A percentile compares a stretch with the other conserved stretches of the same genome.
These are phyloP conservation scores for Galerucella pusilla DNA, from an alignment of 2,888 invertebrate species.

Conservation along the genomic window DNA sequence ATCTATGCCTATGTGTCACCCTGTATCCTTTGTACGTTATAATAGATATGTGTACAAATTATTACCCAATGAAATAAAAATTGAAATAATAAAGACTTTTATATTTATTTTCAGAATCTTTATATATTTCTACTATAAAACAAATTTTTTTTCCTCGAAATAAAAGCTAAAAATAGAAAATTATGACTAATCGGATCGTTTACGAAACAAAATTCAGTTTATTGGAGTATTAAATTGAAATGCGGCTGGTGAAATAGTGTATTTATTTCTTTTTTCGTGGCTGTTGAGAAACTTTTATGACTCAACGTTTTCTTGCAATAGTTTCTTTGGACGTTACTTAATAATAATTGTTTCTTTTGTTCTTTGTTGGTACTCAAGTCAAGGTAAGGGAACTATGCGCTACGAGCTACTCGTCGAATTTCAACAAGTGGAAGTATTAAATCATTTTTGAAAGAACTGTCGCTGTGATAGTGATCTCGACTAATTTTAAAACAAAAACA, in stretches of 20 bases:
- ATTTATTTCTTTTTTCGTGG: slow-evolving; percentile 26
- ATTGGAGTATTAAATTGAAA: slow-evolving; percentile 17
- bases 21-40: slow-evolving; percentile 7
- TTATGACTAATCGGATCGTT: slow-evolving; percentile 32
- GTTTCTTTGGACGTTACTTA: slow-evolving; percentile 13
- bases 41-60: too few species aligned
- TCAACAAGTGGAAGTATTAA: slow-evolving; percentile 1
- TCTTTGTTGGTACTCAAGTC: slow-evolving; percentile 19
- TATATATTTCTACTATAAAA: slow-evolving; percentile 25
- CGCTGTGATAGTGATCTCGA: neutral
- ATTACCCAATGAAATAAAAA: too few species aligned
- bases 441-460: neutral
- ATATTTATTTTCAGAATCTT: slow-evolving; percentile 21
- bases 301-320: slow-evolving; percentile 29
- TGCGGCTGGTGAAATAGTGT: slow-evolving; percentile 24
- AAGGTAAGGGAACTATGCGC: slow-evolving; percentile 30
- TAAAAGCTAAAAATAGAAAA: slow-evolving; percentile 35
- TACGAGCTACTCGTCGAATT: neutral
- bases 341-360: slow-evolving; percentile 29
- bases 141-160: slow-evolving; percentile 25
- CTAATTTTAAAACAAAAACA: neutral
- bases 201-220: slow-evolving; percentile 28
- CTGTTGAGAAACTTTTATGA: slow-evolving; percentile 30
- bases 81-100: neutral
- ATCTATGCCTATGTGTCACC: neutral